Evolutionary conservation across 53 echinoderm and acorn worm species (phyloP).

Genomic region (Crossaster papposus): DNA sequence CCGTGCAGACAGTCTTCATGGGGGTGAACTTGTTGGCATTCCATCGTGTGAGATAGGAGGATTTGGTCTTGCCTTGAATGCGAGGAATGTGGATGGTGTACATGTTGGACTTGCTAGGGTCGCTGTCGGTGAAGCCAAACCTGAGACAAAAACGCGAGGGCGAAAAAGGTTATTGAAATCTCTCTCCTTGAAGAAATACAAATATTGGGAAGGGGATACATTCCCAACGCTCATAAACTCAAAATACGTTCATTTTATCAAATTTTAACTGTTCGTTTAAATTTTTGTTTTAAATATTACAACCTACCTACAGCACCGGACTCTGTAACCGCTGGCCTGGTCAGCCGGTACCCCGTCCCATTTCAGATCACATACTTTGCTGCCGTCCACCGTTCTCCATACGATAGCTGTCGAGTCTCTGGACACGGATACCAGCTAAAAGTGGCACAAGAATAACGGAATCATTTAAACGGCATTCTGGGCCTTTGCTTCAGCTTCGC

Average conservation of each 20-base stretch:
- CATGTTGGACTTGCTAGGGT: constrained; percentile 80
- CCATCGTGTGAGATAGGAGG: constrained; percentile 90
- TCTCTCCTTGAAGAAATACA: neutral
- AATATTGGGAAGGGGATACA: neutral
- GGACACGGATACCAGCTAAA: constrained; percentile 79
- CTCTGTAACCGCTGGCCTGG: constrained; percentile 73
- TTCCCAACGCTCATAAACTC: too few species aligned
- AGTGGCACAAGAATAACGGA: neutral
- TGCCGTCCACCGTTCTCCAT: constrained; percentile 85
- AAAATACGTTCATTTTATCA: too few species aligned
- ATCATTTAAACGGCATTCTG: too few species aligned
- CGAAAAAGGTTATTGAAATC: neutral
- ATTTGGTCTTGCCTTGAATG: constrained; percentile 76
- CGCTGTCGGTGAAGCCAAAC: constrained; percentile 89
- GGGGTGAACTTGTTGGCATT: constrained; percentile 75
- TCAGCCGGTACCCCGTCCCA: constrained; percentile 79
- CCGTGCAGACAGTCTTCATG: constrained; percentile 86
- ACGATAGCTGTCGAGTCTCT: constrained; percentile 85
- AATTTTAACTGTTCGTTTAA: neutral
- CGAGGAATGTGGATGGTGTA: constrained; percentile 89
- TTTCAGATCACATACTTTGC: constrained; percentile 73
- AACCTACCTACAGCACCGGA: constrained; percentile 84
- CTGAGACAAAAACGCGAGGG: constrained; percentile 50
- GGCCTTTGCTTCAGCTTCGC: too few species aligned
- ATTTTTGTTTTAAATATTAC: neutral